Evolutionary conservation across 1,140 invertebrate genomes (phyloP), one percentile per base, ranked within the genome.

Genomic region (Ectropis grisescens): DNA sequence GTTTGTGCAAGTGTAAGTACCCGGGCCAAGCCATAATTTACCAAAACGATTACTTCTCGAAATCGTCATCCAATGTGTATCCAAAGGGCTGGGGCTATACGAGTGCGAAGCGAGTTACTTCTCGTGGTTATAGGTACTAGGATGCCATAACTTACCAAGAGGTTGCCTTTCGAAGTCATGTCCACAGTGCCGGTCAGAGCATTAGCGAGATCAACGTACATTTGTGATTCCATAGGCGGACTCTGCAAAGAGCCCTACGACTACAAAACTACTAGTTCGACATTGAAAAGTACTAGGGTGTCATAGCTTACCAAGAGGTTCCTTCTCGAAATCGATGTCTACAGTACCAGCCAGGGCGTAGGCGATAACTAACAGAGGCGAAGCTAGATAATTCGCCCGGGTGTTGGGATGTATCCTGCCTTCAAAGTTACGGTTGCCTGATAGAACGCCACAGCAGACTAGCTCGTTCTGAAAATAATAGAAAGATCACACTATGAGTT

Each of bases 371-470:
- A 99, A 76, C 2, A 97, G 87, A 0, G 97, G 97, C 7, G 95
- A 97, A 0, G 97, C 97, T 29, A 99, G 84, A 62, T 98, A 99
- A 82, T 99, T 99, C 11, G 97, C 97, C 16, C 96, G 81, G 0
- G 97, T 98, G 60, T 95, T 91, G 0, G 97, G 96, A 82, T 99
- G 97, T 60, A 99, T 96, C 34, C 97, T 86, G 9, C 97, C 97
- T 81, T 99, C 97, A 79, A 99, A 99, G 75, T 99, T 99, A 1
- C 97, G 84, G 70, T 99, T 99, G 1, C 97, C 97, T 0, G 96
- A 98, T 0, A 99, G 81, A 1, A 99, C 95, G 11, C 96, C 96
- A 61, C 92, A 94, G 55, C 95, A 97, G 0, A 99, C 93, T 4
- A 99, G 82, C 62, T 96, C 94, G 65, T 95, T 94, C 71, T 76